phyloP scores from a whole-genome alignment of 2,113 vertebrate genomes.

The Panthera tigris region DNA sequence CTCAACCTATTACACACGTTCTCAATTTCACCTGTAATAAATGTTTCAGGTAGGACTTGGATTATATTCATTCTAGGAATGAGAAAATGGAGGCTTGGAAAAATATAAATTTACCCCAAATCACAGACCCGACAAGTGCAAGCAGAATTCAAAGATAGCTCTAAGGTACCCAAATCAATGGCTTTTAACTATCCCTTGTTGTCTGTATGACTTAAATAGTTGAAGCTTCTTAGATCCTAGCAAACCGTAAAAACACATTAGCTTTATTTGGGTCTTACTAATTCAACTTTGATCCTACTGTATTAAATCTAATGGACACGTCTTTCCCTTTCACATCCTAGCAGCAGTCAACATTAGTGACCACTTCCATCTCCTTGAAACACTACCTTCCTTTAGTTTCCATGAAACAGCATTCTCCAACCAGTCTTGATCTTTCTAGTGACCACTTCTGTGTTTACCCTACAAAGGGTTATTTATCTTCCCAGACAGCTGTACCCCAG shows the following conservation, averaged over 20 bases:
- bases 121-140: background rate
- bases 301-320: background rate
- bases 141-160: background rate
- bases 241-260: background rate
- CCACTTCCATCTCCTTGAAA: background rate
- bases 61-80: background rate
- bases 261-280: background rate
- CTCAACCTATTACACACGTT: background rate
- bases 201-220: background rate
- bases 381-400: background rate
- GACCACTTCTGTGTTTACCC: background rate
- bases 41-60: background rate
- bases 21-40: background rate
- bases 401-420: background rate
- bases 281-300: background rate
- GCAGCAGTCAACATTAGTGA: background rate
- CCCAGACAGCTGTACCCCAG: fast-evolving
- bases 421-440: background rate
- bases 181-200: background rate
- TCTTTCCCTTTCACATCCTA: background rate
- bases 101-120: background rate
- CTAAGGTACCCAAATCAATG: background rate
- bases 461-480: background rate
- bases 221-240: background rate
- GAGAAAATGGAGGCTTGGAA: background rate